Conservation (phyloP, 2,888 invertebrate genomes). For the Drosophila colorata region DNA sequence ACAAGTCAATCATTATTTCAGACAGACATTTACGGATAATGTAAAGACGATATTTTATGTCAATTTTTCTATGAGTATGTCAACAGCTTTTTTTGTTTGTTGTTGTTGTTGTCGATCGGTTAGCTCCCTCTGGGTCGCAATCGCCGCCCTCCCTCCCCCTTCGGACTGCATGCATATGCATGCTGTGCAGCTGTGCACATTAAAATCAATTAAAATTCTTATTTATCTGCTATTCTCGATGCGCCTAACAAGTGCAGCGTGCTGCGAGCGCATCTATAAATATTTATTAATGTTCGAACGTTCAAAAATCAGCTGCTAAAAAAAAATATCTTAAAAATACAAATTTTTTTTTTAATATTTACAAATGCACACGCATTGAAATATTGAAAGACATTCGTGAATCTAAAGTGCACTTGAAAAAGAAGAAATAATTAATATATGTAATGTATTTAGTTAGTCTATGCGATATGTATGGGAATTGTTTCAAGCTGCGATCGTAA, state of each 20-base stretch:
- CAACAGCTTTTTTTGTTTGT: slow-evolving; percentile 60
- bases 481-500: slow-evolving; percentile 23
- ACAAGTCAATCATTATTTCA: slow-evolving; percentile 53
- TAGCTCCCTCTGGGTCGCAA: neutral
- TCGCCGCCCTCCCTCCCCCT: neutral
- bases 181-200: slow-evolving; percentile 76
- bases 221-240: slow-evolving; percentile 70
- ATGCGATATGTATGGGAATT: slow-evolving; percentile 27
- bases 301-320: slow-evolving; percentile 36
- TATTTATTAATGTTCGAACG: slow-evolving; percentile 66
- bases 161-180: slow-evolving; percentile 31
- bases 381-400: slow-evolving; percentile 51
- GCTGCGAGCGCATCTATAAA: slow-evolving; percentile 70
- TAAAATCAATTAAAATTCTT: slow-evolving; percentile 78
- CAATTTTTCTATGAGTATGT: slow-evolving; percentile 64
- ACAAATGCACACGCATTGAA: slow-evolving; percentile 60
- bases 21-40: slow-evolving; percentile 47
- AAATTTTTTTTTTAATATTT: neutral
- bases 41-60: slow-evolving; percentile 69
- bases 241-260: slow-evolving; percentile 69
- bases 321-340: slow-evolving; percentile 20
- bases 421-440: slow-evolving; percentile 11
- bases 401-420: slow-evolving; percentile 58
- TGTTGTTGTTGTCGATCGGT: neutral
- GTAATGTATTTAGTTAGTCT: slow-evolving; percentile 11